Evolutionary conservation across 2,888 invertebrate genomes (phyloP), one percentile per base, ranked within the genome.

Genomic region (Teleiodes luculella): DNA sequence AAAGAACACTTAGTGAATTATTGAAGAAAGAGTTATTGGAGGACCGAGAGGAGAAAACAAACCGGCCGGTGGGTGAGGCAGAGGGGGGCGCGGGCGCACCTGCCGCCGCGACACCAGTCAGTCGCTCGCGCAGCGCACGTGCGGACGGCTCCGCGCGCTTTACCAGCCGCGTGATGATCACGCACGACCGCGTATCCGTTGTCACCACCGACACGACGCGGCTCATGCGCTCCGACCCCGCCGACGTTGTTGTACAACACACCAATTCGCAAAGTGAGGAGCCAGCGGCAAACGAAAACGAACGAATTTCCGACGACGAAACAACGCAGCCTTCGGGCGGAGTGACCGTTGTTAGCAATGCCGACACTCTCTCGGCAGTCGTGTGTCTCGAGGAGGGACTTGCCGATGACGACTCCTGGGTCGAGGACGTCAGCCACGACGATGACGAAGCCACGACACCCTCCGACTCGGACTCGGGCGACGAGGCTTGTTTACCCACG

Each of bases 391-490:
- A 96, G 82, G 96, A 96, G 85, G 96, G 96, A 61, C 87, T 96
- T 55, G 96, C 96, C 50, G 96, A 96, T 74, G 96, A 96, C 81
- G 96, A 97, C 78, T 96, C 96, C 58, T 96, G 96, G 96, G 96
- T 96, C 60, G 96, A 96, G 82, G 96, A 96, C 78, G 91, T 95
- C 60, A 95, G 95, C 68, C 94, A 95, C 77, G 94, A 94, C 70
- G 95, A 95, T 60, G 95, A 94, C 65, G 95, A 94, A 63, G 91
- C 86, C 60, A 92, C 91, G n/a, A 92, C 92, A 36, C 91, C 91
- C 57, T 94, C 92, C 55, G 93, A 93, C 63, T 91, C 92, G 11
- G 93, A 94, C 62, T 93, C 94, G 10, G 93, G 92, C 54, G 94
- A 94, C 66, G 94, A 94, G 73, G 92, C 92, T 36, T 88, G 91